Evolutionary conservation across 2,888 invertebrate genomes (phyloP).

Genomic region (Chrysotoxum bicinctum): DNA sequence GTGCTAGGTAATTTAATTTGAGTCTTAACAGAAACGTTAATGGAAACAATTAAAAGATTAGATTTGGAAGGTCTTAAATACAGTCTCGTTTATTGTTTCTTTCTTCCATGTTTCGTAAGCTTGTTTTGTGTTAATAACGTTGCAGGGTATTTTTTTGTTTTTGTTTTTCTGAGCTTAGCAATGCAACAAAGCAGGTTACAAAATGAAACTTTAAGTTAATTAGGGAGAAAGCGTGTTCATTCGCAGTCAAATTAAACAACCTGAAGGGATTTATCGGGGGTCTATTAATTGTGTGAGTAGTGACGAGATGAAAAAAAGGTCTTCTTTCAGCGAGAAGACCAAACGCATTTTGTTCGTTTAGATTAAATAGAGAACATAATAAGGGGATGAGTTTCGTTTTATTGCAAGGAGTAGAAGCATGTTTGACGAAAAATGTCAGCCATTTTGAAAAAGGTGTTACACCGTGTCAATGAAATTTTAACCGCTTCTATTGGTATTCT

Average conservation of each 20-base stretch:
- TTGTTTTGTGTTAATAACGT: neutral
- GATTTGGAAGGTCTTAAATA: conserved; percentile 51
- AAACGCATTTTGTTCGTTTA: neutral
- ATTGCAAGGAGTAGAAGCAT: too few relatives aligned
- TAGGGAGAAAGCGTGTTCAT: neutral
- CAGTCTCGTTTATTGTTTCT: conserved; percentile 21
- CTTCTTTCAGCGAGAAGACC: neutral
- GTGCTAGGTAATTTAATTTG: conserved; percentile 62
- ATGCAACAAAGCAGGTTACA: neutral
- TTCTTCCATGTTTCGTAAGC: neutral
- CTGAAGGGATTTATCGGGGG: neutral
- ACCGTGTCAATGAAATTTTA: too few relatives aligned
- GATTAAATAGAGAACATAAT: neutral
- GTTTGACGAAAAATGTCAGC: too few relatives aligned
- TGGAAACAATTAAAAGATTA: conserved; percentile 60
- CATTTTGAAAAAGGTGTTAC: too few relatives aligned
- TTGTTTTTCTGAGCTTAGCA: neutral
- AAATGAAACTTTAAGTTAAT: neutral
- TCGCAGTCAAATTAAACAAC: neutral
- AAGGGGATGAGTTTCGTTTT: neutral
- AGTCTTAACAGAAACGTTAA: conserved; percentile 43
- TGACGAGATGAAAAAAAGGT: neutral
- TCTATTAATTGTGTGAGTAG: neutral
- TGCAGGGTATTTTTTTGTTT: neutral
- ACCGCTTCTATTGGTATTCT: too few relatives aligned